phyloP scores from a whole-genome alignment of 1,140 invertebrate genomes.

The Grapholita molesta region DNA sequence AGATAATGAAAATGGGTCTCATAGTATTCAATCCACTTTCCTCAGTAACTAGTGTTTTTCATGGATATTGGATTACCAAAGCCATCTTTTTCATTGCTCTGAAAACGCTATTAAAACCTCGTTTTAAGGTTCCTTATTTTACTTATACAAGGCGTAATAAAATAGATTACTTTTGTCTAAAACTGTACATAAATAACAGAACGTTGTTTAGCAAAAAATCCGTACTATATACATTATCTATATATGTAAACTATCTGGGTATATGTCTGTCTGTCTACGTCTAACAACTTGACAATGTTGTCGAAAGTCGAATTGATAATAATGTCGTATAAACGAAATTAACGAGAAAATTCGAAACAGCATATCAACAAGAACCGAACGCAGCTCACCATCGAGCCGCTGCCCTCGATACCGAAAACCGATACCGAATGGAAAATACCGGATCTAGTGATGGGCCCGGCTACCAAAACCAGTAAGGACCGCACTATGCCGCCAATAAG shows the following conservation, averaged over 20 bases:
- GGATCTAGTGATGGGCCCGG: slow-evolving; percentile 56
- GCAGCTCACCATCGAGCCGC: slow-evolving; percentile 67
- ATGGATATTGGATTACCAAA: too few relatives aligned
- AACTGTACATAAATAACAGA: too few relatives aligned
- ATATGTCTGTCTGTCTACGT: slow-evolving; percentile 34
- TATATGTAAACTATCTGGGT: slow-evolving; percentile 35
- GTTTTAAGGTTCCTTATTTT: too few relatives aligned
- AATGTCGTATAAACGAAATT: slow-evolving; percentile 38
- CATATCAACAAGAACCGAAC: slow-evolving; percentile 74
- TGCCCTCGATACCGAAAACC: slow-evolving; percentile 46
- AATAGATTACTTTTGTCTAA: too few relatives aligned
- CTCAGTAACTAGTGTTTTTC: too few relatives aligned
- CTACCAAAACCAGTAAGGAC: slow-evolving; percentile 48
- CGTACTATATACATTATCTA: slow-evolving; percentile 40
- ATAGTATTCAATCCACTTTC: too few relatives aligned
- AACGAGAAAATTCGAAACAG: slow-evolving; percentile 57
- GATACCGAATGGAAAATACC: slow-evolving; percentile 65
- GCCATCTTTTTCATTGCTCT: too few relatives aligned
- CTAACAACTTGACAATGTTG: slow-evolving; percentile 71
- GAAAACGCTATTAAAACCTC: too few relatives aligned
- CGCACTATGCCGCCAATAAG: slow-evolving; percentile 70
- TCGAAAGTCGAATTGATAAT: slow-evolving; percentile 74
- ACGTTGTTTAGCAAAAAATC: not conserved
- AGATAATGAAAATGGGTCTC: too few relatives aligned
- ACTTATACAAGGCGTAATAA: too few relatives aligned